These are phyloP conservation scores for Stenichneumon culpator DNA, from an alignment of 2,888 invertebrate species.

Conservation along the genomic window DNA sequence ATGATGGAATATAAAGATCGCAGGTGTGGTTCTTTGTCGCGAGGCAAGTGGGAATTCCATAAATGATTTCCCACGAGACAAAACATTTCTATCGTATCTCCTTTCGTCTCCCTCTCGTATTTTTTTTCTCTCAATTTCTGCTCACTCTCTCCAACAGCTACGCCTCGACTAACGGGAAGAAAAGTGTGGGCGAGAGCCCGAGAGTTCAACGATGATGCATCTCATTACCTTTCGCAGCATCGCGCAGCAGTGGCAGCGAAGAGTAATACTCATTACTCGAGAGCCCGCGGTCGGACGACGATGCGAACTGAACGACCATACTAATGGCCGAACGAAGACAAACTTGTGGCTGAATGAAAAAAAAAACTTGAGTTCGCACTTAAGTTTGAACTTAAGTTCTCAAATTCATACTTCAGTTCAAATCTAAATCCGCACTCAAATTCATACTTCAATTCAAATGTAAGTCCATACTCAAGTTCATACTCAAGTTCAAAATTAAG, in stretches of 20 bases:
- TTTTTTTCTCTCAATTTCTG: background rate
- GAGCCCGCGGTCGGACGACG: constrained; percentile 34
- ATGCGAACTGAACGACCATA: constrained; percentile 26
- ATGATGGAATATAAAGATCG: constrained; percentile 29
- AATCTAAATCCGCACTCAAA: too few relatives aligned
- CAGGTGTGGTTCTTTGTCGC: constrained; percentile 57
- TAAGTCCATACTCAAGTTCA: too few relatives aligned
- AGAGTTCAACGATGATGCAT: constrained; percentile 64
- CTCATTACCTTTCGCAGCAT: constrained; percentile 57
- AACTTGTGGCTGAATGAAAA: constrained; percentile 5
- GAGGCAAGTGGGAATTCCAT: constrained; percentile 55
- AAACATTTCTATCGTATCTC: constrained; percentile 10
- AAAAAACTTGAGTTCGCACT: background rate
- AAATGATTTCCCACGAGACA: constrained; percentile 52
- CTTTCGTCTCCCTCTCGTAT: constrained; percentile 18
- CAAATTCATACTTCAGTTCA: too few relatives aligned
- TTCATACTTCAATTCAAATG: too few relatives aligned
- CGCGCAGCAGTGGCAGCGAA: constrained; percentile 27
- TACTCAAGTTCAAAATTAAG: too few relatives aligned
- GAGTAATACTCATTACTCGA: constrained; percentile 36
- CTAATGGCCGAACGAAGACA: constrained; percentile 13
- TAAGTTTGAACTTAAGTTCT: too few relatives aligned
- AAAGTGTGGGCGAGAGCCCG: constrained; percentile 60
- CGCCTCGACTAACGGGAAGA: constrained; percentile 58
- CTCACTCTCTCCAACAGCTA: constrained; percentile 27